Conservation (phyloP, 2,113 vertebrate species). For the Psittacula cyanocephala region DNA sequence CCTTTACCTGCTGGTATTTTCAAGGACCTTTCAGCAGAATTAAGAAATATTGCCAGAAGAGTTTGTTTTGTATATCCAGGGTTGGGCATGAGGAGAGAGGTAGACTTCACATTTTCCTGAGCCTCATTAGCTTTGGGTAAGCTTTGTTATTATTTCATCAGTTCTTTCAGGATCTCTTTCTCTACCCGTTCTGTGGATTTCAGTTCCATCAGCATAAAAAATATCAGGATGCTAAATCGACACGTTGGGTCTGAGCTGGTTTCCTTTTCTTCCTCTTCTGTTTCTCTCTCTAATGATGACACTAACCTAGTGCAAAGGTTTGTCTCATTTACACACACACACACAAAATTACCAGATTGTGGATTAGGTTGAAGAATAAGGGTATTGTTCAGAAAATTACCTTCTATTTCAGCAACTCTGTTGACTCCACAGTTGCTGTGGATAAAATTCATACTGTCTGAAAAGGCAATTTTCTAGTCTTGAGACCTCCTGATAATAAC, state of each 20-base stretch:
- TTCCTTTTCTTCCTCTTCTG: not conserved
- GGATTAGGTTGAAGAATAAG: not conserved
- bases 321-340: not conserved
- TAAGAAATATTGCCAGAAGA: not conserved
- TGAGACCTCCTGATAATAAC: not conserved
- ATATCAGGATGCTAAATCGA: not conserved
- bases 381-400: not conserved
- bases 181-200: not conserved
- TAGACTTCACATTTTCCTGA: not conserved
- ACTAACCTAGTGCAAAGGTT: not conserved
- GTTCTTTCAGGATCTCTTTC: not conserved
- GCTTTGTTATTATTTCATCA: not conserved
- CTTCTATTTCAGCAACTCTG: not conserved
- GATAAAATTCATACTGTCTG: not conserved
- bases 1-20: not conserved
- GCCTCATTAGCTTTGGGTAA: not conserved
- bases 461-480: not conserved
- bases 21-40: rapidly evolving
- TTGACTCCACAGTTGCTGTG: not conserved
- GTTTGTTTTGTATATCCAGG: not conserved
- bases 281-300: not conserved
- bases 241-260: not conserved
- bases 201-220: not conserved
- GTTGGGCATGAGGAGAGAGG: not conserved
- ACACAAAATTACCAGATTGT: not conserved